phyloP scores from a whole-genome alignment of 1,140 invertebrate species.

The Bombus confusus region DNA sequence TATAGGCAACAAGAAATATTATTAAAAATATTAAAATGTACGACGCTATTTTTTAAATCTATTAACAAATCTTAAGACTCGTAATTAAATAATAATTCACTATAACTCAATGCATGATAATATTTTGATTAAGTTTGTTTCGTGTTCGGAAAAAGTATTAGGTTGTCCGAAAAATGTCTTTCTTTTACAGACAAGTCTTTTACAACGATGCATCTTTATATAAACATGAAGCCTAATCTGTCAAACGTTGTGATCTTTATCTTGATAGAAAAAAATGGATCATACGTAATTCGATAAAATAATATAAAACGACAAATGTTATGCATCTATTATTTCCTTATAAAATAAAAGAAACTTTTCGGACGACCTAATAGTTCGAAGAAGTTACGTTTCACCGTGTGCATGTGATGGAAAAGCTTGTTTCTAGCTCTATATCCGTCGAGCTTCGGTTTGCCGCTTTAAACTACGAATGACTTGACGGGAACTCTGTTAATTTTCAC shows the following conservation, averaged over 20 bases:
- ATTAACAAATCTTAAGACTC: background rate
- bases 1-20: background rate
- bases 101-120: background rate
- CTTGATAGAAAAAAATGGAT: no score
- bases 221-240: no score
- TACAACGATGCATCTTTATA: no score
- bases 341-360: no score
- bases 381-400: background rate
- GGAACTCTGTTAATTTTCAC: constrained; percentile 64
- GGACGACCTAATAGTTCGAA: no score
- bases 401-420: constrained; percentile 16
- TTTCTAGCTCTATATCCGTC: background rate
- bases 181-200: no score
- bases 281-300: no score
- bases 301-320: no score
- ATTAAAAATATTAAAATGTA: background rate
- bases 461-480: constrained; percentile 37
- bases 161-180: no score
- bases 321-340: no score
- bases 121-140: background rate
- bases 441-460: constrained; percentile 19
- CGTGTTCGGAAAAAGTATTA: constrained; percentile 16
- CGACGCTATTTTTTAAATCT: no score
- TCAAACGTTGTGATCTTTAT: no score
- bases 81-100: background rate